Percentiles rank a stretch among this genome's conserved stretches.
Conservation (phyloP, 2,888 invertebrate genomes). For the Oegoconia quadripuncta region DNA sequence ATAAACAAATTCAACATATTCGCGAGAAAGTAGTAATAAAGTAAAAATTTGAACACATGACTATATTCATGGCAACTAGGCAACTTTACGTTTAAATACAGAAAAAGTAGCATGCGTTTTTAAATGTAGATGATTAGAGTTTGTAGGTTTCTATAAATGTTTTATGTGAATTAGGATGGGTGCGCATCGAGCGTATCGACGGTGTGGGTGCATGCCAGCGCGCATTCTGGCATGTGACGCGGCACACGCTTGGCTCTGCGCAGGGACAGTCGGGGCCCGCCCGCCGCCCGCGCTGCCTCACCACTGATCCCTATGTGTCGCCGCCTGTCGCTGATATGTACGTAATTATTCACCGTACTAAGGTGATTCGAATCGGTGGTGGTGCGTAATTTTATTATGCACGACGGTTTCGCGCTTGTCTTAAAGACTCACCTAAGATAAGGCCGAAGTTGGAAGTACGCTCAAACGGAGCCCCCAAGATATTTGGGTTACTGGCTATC, state of each 20-base stretch:
- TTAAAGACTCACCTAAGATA: background rate
- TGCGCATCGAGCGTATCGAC: constrained; percentile 64
- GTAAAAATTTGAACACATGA: too few relatives aligned
- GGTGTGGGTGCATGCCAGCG: constrained; percentile 46
- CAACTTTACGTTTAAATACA: too few relatives aligned
- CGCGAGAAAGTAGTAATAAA: too few relatives aligned
- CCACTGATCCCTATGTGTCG: constrained; percentile 28
- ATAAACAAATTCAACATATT: too few relatives aligned
- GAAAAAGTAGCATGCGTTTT: too few relatives aligned
- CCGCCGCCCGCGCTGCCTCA: constrained; percentile 44
- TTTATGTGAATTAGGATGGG: constrained; percentile 49
- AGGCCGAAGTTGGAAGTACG: too few relatives aligned
- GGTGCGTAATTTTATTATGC: background rate
- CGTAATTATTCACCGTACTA: constrained; percentile 16
- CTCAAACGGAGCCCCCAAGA: too few relatives aligned
- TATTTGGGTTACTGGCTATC: too few relatives aligned
- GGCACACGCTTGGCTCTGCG: constrained; percentile 51
- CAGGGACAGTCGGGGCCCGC: constrained; percentile 29
- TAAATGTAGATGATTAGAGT: too few relatives aligned
- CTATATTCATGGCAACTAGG: too few relatives aligned
- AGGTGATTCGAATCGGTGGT: background rate
- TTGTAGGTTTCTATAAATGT: background rate
- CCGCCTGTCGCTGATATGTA: constrained; percentile 48
- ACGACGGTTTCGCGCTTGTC: background rate
- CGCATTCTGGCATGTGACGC: constrained; percentile 58